A percentile compares a stretch with the other conserved stretches of the same genome.
Conservation (phyloP, 1,140 invertebrate genomes). For the Potamilus streckersoni region DNA sequence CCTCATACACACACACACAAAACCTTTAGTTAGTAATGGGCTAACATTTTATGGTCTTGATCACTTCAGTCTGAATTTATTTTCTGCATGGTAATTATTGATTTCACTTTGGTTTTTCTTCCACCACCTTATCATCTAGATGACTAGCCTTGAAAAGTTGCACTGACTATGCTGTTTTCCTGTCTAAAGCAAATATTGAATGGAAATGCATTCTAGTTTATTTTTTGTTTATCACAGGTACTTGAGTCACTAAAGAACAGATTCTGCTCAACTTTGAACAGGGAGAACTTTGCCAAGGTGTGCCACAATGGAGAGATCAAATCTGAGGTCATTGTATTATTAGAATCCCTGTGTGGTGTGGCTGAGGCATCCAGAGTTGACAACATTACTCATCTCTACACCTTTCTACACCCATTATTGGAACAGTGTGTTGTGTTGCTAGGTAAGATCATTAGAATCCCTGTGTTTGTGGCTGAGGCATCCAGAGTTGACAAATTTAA, state of each 20-base stretch:
- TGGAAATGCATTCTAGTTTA: neutral
- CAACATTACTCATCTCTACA: conserved; percentile 75
- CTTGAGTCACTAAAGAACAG: conserved; percentile 74
- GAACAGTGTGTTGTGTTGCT: conserved; percentile 77
- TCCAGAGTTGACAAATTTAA: conserved; percentile 53
- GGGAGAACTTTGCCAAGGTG: conserved; percentile 72
- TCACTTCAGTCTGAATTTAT: no score
- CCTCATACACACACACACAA: no score
- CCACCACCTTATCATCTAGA: no score
- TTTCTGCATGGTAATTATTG: no score
- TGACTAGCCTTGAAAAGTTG: no score
- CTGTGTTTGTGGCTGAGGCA: neutral
- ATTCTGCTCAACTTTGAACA: conserved; percentile 72
- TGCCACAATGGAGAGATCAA: conserved; percentile 74
- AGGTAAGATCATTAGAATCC: conserved; percentile 36
- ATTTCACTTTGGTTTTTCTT: no score
- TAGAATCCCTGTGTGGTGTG: conserved; percentile 78
- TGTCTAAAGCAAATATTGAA: no score
- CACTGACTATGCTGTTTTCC: no score
- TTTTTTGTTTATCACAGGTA: conserved; percentile 64
- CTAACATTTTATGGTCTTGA: no score
- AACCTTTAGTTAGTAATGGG: no score
- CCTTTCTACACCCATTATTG: conserved; percentile 76
- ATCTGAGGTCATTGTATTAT: conserved; percentile 74
- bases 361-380: conserved; percentile 73